Evolutionary conservation across 2,797 vertebrate species (phyloP), one percentile per base, ranked within the genome.

Genomic region (Brachyalestes nurse): DNA sequence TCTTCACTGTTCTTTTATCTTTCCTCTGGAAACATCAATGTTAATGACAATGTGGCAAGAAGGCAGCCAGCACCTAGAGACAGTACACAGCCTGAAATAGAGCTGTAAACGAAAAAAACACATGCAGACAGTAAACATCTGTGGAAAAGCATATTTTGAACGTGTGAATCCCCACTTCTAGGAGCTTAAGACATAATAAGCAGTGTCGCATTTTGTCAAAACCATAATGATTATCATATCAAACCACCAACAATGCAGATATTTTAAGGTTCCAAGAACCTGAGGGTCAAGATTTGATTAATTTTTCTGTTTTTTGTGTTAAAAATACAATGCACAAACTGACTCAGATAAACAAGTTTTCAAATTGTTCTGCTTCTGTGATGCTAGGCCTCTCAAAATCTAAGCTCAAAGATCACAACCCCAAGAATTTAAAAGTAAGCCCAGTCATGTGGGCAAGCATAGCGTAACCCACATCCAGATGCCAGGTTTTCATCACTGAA

Each of bases 61-160:
- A 62, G 60, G 13, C 61, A 64, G 12, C 61, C 4, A 42, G 62
- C 34, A 38, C 38, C 57, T 60, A 60, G 17, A 19, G 38, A 65
- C 13, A 16, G 14, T 65, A n/a, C 6, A 65, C 28, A n/a, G 62
- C 62, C 34, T 65, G 34, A 38, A 65, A 65, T 65, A 65, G 34
- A 40, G 6, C 34, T 65, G 62, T 65, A 65, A 65, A 64, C 38
- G 28, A 38, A 64, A 64, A 64, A 38, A n/a, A n/a, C n/a, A 34
- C 6, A 14, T 64, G 28, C 7, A 34, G 23, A 34, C 2, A 64
- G 16, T 28, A 64, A 64, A 28, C 21, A 16, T 62, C 25, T 62
- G 16, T 64, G 61, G 28, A 38, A 42, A 65, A 40, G 34, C 14
- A 67, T 12, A 23, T 23, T 67, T 23, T 67, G 40, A 67, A 47